Percentiles rank a stretch among this genome's conserved stretches.
Evolutionary conservation across 2,888 invertebrate species (phyloP).

Genomic region (Oscheius sp.): DNA sequence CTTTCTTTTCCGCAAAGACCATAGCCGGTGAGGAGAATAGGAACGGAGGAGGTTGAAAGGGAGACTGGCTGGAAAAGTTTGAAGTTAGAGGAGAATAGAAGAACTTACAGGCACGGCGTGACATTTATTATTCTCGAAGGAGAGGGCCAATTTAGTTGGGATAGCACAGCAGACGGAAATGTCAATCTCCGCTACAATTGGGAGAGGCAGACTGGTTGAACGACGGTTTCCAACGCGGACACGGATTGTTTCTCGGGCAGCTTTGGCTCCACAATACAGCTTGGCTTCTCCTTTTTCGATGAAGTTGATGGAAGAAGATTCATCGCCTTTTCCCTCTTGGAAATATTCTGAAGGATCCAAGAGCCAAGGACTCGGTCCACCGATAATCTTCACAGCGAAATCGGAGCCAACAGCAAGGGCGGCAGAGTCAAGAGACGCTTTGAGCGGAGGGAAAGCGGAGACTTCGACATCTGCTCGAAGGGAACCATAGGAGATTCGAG

Average conservation of each 20-base stretch:
- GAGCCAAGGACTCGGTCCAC: constrained; percentile 64
- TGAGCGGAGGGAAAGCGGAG: constrained; percentile 50
- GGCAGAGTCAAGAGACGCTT: constrained; percentile 32
- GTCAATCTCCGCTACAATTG: constrained; percentile 41
- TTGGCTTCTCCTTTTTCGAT: constrained; percentile 3
- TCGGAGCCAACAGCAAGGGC: constrained; percentile 50
- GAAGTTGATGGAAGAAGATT: not conserved
- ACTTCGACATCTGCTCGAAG: constrained; percentile 50
- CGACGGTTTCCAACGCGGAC: constrained; percentile 55
- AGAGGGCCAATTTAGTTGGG: constrained; percentile 46
- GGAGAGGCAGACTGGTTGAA: constrained; percentile 52
- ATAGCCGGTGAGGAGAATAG: constrained; percentile 38
- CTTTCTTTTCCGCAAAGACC: constrained; percentile 38
- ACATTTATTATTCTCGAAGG: constrained; percentile 41
- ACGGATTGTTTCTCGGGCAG: constrained; percentile 30
- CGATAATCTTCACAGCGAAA: constrained; percentile 37
- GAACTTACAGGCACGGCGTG: constrained; percentile 50
- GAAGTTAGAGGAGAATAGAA: not conserved
- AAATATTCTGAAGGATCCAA: constrained; percentile 51
- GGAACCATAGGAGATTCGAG: constrained; percentile 33
- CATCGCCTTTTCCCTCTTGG: constrained; percentile 11
- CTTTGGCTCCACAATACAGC: not conserved
- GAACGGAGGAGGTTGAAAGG: constrained; percentile 31
- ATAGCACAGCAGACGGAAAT: constrained; percentile 55
- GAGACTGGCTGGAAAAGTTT: constrained; percentile 35